These are phyloP conservation scores for Megathymus violae DNA, from an alignment of 1,140 invertebrate genomes.

Conservation along the genomic window DNA sequence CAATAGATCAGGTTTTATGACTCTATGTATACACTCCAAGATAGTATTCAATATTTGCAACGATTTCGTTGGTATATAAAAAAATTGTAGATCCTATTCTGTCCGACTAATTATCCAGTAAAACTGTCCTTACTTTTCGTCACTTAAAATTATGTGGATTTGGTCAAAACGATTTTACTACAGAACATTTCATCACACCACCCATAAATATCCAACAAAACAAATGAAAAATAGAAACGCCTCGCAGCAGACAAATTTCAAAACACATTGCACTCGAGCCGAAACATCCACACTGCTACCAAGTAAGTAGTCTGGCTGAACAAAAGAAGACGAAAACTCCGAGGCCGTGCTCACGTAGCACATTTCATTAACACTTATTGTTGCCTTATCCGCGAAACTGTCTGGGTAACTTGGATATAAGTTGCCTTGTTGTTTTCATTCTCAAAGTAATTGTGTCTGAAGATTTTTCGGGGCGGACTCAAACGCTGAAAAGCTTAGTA, in stretches of 20 bases:
- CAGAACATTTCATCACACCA: too few species aligned
- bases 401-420: slow-evolving; percentile 5
- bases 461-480: background rate
- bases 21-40: too few species aligned
- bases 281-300: slow-evolving; percentile 11
- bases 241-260: slow-evolving; percentile 3
- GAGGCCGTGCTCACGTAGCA: slow-evolving; percentile 2
- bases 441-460: slow-evolving; percentile 1
- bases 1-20: too few species aligned
- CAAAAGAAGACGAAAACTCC: slow-evolving; percentile 21
- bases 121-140: too few species aligned
- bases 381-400: slow-evolving; percentile 9
- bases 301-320: slow-evolving; percentile 12
- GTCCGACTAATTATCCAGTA: too few species aligned
- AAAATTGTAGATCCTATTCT: too few species aligned
- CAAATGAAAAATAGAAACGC: too few species aligned
- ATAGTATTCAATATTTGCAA: too few species aligned
- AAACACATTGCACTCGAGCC: background rate
- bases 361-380: slow-evolving; percentile 30
- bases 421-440: slow-evolving; percentile 2
- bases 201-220: too few species aligned
- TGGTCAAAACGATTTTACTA: too few species aligned
- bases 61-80: too few species aligned
- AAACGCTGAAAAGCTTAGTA: background rate
- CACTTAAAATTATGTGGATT: too few species aligned